phyloP scores from a whole-genome alignment of 2,113 vertebrate species.

The Upupa epops region DNA sequence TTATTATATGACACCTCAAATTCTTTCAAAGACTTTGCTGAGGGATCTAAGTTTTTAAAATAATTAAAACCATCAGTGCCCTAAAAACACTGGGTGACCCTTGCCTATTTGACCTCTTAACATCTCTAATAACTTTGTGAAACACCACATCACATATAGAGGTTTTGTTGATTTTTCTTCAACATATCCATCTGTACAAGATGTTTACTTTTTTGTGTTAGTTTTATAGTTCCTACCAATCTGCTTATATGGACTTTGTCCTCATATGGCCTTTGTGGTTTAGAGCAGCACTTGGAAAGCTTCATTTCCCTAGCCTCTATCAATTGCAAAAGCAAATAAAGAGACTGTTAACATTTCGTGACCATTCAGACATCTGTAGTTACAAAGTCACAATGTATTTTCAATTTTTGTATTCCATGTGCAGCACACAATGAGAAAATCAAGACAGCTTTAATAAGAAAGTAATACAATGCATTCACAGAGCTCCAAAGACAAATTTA shows the following conservation, averaged over 20 bases:
- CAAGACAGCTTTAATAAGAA: background rate
- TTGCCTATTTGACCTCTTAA: background rate
- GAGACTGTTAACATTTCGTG: background rate
- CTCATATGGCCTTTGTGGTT: background rate
- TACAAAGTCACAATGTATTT: background rate
- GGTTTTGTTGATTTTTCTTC: background rate
- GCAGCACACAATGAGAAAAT: background rate
- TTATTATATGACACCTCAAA: background rate
- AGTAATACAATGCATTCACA: background rate
- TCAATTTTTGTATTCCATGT: background rate
- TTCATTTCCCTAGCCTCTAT: background rate
- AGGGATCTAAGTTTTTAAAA: background rate
- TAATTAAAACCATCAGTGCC: background rate
- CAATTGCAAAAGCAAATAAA: background rate
- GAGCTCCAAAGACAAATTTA: background rate
- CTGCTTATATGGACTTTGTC: background rate
- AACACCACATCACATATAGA: background rate
- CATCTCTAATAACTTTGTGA: background rate
- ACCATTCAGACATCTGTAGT: background rate
- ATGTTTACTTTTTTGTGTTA: background rate
- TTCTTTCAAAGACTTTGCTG: background rate
- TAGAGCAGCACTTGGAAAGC: background rate
- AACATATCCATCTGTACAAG: background rate
- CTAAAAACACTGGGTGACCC: background rate
- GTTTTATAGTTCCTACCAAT: background rate